These are phyloP conservation scores for Rhegmatorhina hoffmannsi DNA, from an alignment of 2,113 vertebrate species.

Conservation along the genomic window DNA sequence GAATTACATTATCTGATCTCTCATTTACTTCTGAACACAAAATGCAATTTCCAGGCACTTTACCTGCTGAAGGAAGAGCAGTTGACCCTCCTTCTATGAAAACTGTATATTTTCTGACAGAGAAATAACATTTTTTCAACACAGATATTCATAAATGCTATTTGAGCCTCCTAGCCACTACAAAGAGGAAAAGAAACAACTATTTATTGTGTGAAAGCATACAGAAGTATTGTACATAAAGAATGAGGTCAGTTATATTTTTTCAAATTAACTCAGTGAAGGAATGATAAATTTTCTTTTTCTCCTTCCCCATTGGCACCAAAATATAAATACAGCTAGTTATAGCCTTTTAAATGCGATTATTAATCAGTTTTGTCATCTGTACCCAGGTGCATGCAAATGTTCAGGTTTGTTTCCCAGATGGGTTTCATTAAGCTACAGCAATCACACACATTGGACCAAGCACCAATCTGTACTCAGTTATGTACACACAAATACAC, in stretches of 20 bases:
- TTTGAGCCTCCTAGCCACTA: neutral
- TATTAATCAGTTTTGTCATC: conserved; percentile 68
- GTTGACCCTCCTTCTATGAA: neutral
- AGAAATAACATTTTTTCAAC: neutral
- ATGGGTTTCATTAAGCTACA: conserved; percentile 38
- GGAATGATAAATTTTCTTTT: conserved; percentile 62
- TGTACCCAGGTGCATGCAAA: conserved; percentile 40
- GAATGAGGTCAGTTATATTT: neutral
- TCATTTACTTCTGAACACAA: conserved; percentile 20
- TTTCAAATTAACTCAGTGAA: conserved; percentile 33
- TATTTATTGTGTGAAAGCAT: neutral
- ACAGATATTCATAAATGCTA: neutral
- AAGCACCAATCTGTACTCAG: neutral
- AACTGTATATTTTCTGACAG: neutral
- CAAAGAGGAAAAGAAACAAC: neutral
- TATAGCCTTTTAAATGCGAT: conserved; percentile 33
- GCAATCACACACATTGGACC: neutral
- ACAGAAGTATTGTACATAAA: neutral
- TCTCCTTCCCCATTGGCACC: conserved; percentile 22
- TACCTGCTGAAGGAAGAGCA: neutral
- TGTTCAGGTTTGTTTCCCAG: conserved; percentile 39
- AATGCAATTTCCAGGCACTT: neutral
- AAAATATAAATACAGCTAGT: conserved; percentile 65
- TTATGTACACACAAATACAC: neutral
- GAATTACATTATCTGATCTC: conserved; percentile 10